Evolutionary conservation across 1,140 invertebrate genomes (phyloP).

Genomic region (Vanessa atalanta): DNA sequence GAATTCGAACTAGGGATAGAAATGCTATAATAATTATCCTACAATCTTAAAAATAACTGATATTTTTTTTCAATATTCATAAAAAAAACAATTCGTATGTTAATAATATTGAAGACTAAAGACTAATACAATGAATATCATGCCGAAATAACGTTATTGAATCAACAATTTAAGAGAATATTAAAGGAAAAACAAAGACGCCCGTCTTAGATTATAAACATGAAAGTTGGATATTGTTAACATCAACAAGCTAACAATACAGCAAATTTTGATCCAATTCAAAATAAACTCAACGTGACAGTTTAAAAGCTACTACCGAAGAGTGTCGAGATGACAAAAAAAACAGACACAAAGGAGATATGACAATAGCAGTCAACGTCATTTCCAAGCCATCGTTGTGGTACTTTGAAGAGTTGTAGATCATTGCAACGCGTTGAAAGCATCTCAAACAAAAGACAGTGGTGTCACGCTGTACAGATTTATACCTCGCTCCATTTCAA

Average conservation of each 20-base stretch:
- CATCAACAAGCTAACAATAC: constrained; percentile 33
- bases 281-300: constrained; percentile 37
- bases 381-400: constrained; percentile 25
- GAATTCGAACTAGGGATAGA: background rate
- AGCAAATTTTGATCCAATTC: constrained; percentile 29
- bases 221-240: constrained; percentile 9
- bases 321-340: constrained; percentile 34
- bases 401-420: constrained; percentile 50
- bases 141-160: no score
- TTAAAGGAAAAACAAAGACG: constrained; percentile 2
- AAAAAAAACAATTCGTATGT: background rate
- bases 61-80: background rate
- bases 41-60: background rate
- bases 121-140: no score
- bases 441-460: constrained; percentile 52
- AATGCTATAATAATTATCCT: background rate
- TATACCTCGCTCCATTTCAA: constrained; percentile 31
- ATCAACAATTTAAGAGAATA: background rate
- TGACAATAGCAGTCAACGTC: constrained; percentile 40
- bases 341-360: constrained; percentile 28
- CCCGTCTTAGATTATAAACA: background rate
- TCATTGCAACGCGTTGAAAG: constrained; percentile 47
- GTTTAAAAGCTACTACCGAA: constrained; percentile 37
- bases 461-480: constrained; percentile 31
- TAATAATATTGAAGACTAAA: no score